Evolutionary conservation across 2,113 vertebrate species (phyloP), one percentile per base, ranked within the genome.

Genomic region (Engraulis encrasicolus): DNA sequence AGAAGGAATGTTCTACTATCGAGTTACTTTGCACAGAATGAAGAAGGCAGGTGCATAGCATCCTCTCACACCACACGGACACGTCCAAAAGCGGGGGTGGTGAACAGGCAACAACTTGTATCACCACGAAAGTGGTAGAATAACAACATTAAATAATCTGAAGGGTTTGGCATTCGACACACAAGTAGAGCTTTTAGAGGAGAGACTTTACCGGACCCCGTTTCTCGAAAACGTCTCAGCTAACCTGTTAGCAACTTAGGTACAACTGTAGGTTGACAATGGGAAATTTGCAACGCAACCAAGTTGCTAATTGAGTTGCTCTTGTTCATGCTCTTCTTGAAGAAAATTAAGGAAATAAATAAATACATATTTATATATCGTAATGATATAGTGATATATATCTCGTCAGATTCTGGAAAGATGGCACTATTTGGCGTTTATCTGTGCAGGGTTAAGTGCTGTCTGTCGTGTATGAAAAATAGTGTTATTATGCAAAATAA

Each of bases 401-500:
- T 74, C 27, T 4, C 5, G 34, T 11, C 66, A 74, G 23, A 34
- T 23, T 34, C 2, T 17, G 14, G 66, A 36, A 74, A 27, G 11
- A 27, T 14, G 58, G 11, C 11, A 15, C 58, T 66, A 14, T 66
- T 27, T 66, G 66, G 58, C 0, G 58, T 66, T 66, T 66, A 6
- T 58, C 19, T 58, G 54, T 58, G 54, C 9, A 66, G n/a, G n/a
- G 66, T 81, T 85, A 84, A 87, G 85, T 87, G 85, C 88, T 87
- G 27, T 83, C 88, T 7, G 54, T 36, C n/a, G n/a, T 6, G 58
- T 50, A 5, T 80, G 37, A 78, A 81, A 66, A 88, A 83, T 48
- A 85, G 82, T 77, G 31, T 79, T 52, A 78, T 23, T 31, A 81
- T 18, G 49, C 23, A 81, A 81, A n/a, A 7, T 18, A 50, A 23